These are phyloP conservation scores for Rhaphigaster nebulosa DNA, from an alignment of 2,888 invertebrate species.

Conservation along the genomic window DNA sequence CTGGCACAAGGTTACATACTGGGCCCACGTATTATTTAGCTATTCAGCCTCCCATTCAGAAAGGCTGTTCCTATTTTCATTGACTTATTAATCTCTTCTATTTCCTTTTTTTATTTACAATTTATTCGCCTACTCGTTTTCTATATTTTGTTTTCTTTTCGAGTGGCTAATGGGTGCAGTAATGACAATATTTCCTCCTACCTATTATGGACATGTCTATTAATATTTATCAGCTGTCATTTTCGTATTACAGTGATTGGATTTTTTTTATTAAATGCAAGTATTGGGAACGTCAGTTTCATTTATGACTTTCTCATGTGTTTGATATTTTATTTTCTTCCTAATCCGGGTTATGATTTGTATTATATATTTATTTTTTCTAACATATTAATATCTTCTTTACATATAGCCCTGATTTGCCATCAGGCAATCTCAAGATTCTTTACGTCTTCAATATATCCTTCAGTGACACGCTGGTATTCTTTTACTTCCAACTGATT, in stretches of 20 bases:
- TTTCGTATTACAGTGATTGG: slow-evolving; percentile 4
- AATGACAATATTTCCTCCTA: slow-evolving; percentile 35
- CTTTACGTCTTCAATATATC: no score
- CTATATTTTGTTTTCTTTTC: background rate
- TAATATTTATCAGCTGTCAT: slow-evolving; percentile 38
- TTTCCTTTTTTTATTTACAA: background rate
- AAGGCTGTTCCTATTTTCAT: slow-evolving; percentile 18
- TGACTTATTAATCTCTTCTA: slow-evolving; percentile 17
- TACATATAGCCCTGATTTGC: no score
- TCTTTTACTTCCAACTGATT: no score
- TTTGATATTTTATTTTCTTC: background rate
- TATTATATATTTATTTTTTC: no score
- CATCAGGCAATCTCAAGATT: no score
- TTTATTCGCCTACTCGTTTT: slow-evolving; percentile 14
- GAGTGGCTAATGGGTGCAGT: background rate
- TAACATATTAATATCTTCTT: no score
- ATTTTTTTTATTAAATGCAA: background rate
- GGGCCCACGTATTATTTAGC: slow-evolving; percentile 14
- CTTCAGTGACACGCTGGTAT: no score
- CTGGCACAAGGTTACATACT: background rate
- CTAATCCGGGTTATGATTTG: background rate
- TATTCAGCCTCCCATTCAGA: slow-evolving; percentile 11
- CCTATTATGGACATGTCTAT: background rate
- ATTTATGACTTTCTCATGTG: background rate
- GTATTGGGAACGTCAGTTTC: background rate